Percentiles rank a stretch among this genome's conserved stretches.
Evolutionary conservation across 2,888 invertebrate genomes (phyloP).

Genomic region (Coelopa pilipes): DNA sequence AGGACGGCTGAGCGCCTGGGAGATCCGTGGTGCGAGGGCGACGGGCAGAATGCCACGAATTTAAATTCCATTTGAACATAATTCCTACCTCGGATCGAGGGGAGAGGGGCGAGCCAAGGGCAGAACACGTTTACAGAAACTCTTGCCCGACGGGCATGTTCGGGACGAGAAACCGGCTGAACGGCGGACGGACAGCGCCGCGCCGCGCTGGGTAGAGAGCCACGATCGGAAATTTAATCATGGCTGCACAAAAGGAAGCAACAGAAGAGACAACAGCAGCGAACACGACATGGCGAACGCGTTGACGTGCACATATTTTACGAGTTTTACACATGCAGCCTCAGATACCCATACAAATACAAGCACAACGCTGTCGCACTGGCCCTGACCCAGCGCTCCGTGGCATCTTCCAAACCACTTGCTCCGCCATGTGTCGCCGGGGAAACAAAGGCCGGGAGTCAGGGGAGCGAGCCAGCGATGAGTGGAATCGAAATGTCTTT

Average conservation of each 20-base stretch:
- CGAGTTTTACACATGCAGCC: constrained; percentile 50
- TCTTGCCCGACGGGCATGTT: neutral
- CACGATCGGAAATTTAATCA: constrained; percentile 62
- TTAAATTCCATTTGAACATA: constrained; percentile 56
- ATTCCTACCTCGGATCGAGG: constrained; percentile 45
- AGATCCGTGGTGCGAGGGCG: neutral
- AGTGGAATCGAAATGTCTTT: constrained; percentile 12
- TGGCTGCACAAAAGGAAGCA: constrained; percentile 54
- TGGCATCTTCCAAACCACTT: neutral
- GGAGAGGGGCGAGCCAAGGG: neutral
- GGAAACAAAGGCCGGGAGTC: neutral
- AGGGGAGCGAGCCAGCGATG: neutral
- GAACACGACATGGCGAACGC: constrained; percentile 46
- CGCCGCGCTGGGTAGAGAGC: constrained; percentile 54
- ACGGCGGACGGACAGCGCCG: neutral
- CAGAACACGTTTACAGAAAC: neutral
- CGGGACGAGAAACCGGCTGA: neutral
- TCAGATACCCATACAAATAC: constrained; percentile 16
- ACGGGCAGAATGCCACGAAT: constrained; percentile 35
- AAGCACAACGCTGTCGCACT: neutral
- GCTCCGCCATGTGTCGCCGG: neutral
- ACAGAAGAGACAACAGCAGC: constrained; percentile 44
- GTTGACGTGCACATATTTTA: constrained; percentile 62
- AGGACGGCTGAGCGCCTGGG: neutral
- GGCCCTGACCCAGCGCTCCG: too few relatives aligned